These are phyloP conservation scores for Pteronotus mesoamericanus DNA, from an alignment of 2,797 vertebrate genomes.

Conservation along the genomic window DNA sequence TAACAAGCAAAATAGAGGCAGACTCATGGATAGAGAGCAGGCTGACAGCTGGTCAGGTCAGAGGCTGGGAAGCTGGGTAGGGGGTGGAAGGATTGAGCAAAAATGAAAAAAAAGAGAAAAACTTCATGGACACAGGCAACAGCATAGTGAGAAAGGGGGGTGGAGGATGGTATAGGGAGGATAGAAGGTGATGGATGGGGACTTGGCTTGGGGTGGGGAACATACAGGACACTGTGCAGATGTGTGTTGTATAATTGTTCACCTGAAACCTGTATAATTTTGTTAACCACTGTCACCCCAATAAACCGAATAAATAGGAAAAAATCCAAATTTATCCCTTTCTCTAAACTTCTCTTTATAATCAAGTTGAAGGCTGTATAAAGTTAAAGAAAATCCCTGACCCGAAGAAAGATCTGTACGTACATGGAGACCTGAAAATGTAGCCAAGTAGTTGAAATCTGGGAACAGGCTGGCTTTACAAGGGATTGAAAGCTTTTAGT, in stretches of 20 bases:
- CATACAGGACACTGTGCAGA: background rate
- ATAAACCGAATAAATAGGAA: background rate
- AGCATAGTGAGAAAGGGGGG: background rate
- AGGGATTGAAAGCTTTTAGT: background rate
- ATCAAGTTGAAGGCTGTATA: background rate
- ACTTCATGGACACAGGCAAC: background rate
- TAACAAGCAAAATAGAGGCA: background rate
- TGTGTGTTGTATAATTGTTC: background rate
- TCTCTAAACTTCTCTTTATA: background rate
- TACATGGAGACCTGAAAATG: background rate
- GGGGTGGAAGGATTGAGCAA: background rate
- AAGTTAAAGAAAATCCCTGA: background rate
- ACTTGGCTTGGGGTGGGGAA: background rate
- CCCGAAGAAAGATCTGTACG: background rate
- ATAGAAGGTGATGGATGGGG: background rate
- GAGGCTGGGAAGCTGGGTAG: background rate
- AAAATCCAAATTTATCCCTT: background rate
- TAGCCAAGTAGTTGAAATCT: background rate
- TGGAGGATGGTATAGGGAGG: background rate
- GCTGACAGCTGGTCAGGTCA: background rate
- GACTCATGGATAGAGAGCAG: background rate
- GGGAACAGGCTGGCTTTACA: constrained; percentile 28
- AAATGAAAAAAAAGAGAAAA: background rate
- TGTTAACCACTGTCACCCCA: background rate
- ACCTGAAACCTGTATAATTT: background rate